A percentile compares a stretch with the other conserved stretches of the same genome.
Evolutionary conservation across 2,797 vertebrate species (phyloP).

Genomic region (Syngnathus acus): DNA sequence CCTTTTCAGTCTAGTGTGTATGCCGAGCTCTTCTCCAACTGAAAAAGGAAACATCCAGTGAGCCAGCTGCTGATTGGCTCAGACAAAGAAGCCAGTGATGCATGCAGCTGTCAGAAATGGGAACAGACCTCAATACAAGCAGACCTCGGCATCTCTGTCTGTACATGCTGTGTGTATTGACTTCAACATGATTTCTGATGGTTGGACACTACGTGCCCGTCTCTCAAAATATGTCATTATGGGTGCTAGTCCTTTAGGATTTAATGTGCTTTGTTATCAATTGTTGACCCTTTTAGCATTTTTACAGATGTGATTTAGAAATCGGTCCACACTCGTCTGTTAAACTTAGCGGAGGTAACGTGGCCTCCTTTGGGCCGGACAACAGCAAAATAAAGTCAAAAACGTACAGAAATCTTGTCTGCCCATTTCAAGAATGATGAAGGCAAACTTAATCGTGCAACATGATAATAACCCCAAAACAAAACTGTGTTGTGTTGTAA

Average conservation of each 20-base stretch:
- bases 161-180: slow-evolving; percentile 8
- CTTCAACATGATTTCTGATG: slow-evolving; percentile 1
- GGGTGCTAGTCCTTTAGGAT: background rate
- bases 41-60: slow-evolving; percentile 45
- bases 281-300: background rate
- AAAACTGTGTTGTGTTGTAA: no score
- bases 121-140: slow-evolving; percentile 24
- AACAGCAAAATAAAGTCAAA: no score
- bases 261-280: background rate
- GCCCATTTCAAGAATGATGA: no score
- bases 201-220: slow-evolving; percentile 4
- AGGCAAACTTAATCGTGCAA: no score
- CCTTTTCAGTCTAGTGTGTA: slow-evolving; percentile 23
- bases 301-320: background rate
- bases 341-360: background rate
- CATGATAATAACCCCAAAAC: no score
- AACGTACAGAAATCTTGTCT: no score
- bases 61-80: slow-evolving; percentile 49
- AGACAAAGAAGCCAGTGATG: slow-evolving; percentile 42
- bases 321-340: background rate
- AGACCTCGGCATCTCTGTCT: slow-evolving; percentile 14
- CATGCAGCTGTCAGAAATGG: slow-evolving; percentile 39
- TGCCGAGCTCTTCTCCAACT: slow-evolving; percentile 27
- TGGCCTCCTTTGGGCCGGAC: no score
- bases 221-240: background rate